Base-by-base conservation (phyloP, 2,888 invertebrate genomes). In the Xylocampa areola region DNA sequence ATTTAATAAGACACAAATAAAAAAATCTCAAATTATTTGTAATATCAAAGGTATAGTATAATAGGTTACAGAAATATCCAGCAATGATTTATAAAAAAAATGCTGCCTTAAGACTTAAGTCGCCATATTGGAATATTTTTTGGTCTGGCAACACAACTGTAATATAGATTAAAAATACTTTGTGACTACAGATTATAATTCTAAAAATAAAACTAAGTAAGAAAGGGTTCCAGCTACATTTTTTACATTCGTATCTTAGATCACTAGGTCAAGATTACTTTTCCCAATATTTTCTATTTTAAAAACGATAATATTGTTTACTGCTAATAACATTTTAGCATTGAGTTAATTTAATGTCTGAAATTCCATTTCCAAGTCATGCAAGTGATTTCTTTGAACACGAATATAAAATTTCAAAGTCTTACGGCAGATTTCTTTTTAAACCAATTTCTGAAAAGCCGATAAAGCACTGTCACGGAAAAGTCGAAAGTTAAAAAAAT, bases 121-220 rank as follows among this genome's bases (percentile, higher is more conserved):
- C 43, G 61, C 67, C 70, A 70, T 68, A 49, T 60, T 62, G 43
- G 43, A 62, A 59, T 48, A 52, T 51, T 75, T 71, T 75, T 76
- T 76, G 74, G 77, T 63, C 51, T 70, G 75, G 68, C 77, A 65
- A 76, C 77, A 63, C 41, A 59, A 57, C 54, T 76, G 74, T 44
- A 32, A 52, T 35, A 66, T 54, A 76, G 74, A 63, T 68, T 74
- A 76, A 76, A 76, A 75, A 73, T 73, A 73, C 64, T 76, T 76
- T 75, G 74, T 75, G 77, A 75, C 74, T 76, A 75, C 64, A 75
- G 60, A 74, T 64, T 62, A 68, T 62, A 58, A 66, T 36, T 55
- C 58, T 67, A 64, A 69, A 45, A 54, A 63, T 64, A 68, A 62
- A 73, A 68, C 62, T 76, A 74, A 43, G 40, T 54, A 52, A 65